Evolutionary conservation across 2,888 invertebrate species (phyloP), one percentile per base, ranked within the genome.

Genomic region (Netelia inedita): DNA sequence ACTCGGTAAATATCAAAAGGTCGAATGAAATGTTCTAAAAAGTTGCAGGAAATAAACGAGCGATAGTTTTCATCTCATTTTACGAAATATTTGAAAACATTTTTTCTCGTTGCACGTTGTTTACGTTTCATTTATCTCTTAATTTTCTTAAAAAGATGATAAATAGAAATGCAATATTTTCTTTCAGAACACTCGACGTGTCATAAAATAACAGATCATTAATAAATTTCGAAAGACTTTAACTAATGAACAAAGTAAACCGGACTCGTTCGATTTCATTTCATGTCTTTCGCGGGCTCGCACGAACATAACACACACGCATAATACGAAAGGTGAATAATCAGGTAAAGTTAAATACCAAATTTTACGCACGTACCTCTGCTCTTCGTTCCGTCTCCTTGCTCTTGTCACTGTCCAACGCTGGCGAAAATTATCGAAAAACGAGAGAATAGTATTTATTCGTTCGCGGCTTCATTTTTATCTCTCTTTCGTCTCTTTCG

Each of bases 341-440:
- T 73, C 84, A 85, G 84, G 84, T 85, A 85, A 85, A 79, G 73
- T 73, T 80, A n/a, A 50, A 43, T 50, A 66, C 21, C 19, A 76
- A 59, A 72, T 83, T 72, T 57, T 76, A 76, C 59, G 83, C 83
- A 83, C 80, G 80, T 35, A 55, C 66, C 16, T 50, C 68, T 35
- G 28, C 28, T 72, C 21, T 43, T 35, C 35, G 35, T 35, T 35
- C 6, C 21, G 28, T 11, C 50, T 16, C 46, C 23, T 69, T 28
- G 46, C 21, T 79, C 16, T 46, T 43, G 9, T 43, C 6, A 14
- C 8, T 50, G 50, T 61, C 10, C n/a, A 2, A 59, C n/a, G 28
- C 28, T 41, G 50, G 41, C 35, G 28, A 28, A 57, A 57, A 57
- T 6, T 23, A 55, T 21, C 9, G 35, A 41, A 41, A 71, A 5